These are phyloP conservation scores for Equus quagga DNA, from an alignment of 2,113 vertebrate species.

Conservation along the genomic window DNA sequence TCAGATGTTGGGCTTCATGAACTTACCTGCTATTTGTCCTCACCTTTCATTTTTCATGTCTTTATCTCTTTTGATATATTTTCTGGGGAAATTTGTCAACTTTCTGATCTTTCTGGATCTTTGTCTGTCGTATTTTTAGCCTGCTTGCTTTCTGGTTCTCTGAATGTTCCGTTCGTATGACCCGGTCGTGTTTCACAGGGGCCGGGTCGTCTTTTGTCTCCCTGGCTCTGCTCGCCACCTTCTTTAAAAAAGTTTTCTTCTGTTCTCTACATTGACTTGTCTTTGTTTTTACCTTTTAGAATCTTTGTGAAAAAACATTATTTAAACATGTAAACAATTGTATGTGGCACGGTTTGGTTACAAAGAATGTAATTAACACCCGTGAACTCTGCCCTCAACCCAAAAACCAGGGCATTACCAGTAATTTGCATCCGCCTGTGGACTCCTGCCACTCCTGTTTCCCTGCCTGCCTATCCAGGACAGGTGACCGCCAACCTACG, in stretches of 20 bases:
- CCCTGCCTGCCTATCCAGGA: not conserved
- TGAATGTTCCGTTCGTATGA: not conserved
- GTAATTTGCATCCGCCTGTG: rapidly evolving
- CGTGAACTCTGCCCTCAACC: not conserved
- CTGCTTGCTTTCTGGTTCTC: slow-evolving; percentile 44
- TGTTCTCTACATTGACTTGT: not conserved
- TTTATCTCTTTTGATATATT: not conserved
- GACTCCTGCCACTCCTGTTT: not conserved
- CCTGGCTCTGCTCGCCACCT: not conserved
- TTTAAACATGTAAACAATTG: not conserved
- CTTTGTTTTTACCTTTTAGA: slow-evolving; percentile 4
- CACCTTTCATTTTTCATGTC: not conserved
- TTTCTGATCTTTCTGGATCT: not conserved
- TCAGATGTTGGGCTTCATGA: not conserved
- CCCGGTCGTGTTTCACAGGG: not conserved
- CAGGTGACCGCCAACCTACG: not conserved
- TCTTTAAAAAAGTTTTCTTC: not conserved
- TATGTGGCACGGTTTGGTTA: not conserved
- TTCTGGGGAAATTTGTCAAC: not conserved
- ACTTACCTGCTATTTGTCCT: not conserved
- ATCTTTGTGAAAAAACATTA: not conserved
- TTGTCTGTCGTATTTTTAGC: not conserved
- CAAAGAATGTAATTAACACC: not conserved
- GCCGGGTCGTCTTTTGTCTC: not conserved
- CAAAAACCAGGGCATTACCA: not conserved